These are phyloP conservation scores for Chlorocebus sabaeus DNA, from an alignment of 2,113 vertebrate genomes.

Conservation along the genomic window DNA sequence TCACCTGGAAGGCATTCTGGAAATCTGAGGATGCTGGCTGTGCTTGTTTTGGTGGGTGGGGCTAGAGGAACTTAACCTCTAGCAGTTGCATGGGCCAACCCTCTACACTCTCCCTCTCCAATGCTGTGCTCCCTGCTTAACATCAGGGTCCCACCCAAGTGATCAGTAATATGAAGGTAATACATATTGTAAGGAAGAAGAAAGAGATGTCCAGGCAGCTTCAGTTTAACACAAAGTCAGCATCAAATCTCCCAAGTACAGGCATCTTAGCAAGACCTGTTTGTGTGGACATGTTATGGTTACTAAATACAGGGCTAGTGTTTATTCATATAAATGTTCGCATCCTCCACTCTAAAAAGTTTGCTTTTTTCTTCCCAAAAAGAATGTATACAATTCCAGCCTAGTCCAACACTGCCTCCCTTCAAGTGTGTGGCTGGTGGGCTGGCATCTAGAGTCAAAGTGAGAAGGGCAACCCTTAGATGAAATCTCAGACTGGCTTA, in stretches of 20 bases:
- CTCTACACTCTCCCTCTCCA: not conserved
- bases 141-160: not conserved
- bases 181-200: not conserved
- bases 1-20: not conserved
- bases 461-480: too few relatives aligned
- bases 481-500: not conserved
- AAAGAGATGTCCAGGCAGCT: rapidly evolving
- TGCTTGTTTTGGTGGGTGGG: too few relatives aligned
- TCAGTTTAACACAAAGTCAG: rapidly evolving
- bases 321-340: not conserved
- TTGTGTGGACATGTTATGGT: rapidly evolving
- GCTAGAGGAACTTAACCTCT: not conserved
- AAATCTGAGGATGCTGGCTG: rapidly evolving
- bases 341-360: not conserved
- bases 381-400: not conserved
- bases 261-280: not conserved
- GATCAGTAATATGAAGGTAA: not conserved
- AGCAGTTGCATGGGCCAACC: rapidly evolving
- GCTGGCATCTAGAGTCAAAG: not conserved
- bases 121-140: not conserved
- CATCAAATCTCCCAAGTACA: not conserved
- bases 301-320: not conserved
- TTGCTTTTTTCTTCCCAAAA: not conserved
- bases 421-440: not conserved
- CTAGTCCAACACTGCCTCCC: rapidly evolving